Conservation (phyloP, 2,888 invertebrate species). For the Boloria euphrosyne region DNA sequence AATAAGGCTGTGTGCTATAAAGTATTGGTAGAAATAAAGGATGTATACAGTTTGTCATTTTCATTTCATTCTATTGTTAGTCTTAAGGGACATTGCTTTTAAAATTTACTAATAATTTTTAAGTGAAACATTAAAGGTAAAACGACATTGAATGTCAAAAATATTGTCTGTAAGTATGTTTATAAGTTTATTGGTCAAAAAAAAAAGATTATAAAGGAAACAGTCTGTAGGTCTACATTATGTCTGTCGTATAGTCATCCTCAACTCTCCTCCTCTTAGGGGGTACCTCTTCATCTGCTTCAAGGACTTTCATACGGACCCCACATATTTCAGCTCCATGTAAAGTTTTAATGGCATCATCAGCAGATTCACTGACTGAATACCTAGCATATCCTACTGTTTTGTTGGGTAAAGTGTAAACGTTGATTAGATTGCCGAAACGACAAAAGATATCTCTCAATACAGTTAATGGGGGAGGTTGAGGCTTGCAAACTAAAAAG, state of each 20-base stretch:
- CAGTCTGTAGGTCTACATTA: slow-evolving; percentile 39
- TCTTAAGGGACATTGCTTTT: not conserved
- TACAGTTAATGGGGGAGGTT: slow-evolving; percentile 88
- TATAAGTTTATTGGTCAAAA: slow-evolving; percentile 24
- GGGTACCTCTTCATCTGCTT: slow-evolving; percentile 85
- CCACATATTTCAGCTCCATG: slow-evolving; percentile 95
- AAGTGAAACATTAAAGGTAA: not conserved
- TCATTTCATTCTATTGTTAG: slow-evolving; percentile 10
- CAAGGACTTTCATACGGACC: slow-evolving; percentile 92
- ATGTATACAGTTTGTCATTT: slow-evolving; percentile 13
- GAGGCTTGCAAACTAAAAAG: slow-evolving; percentile 85
- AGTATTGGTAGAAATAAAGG: slow-evolving; percentile 34
- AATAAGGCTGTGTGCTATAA: slow-evolving; percentile 69
- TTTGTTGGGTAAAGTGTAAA: slow-evolving; percentile 93
- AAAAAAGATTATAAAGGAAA: slow-evolving; percentile 27
- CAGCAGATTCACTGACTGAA: slow-evolving; percentile 88
- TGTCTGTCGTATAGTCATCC: slow-evolving; percentile 42
- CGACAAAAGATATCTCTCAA: slow-evolving; percentile 94
- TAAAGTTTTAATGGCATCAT: slow-evolving; percentile 85
- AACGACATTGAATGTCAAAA: slow-evolving; percentile 24
- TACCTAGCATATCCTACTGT: slow-evolving; percentile 97
- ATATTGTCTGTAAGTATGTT: slow-evolving; percentile 33
- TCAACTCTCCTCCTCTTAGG: slow-evolving; percentile 53
- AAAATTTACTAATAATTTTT: too few relatives aligned
- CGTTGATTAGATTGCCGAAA: slow-evolving; percentile 94